Base-by-base conservation (phyloP, 2,113 vertebrate genomes). In the Varanus salvator region DNA sequence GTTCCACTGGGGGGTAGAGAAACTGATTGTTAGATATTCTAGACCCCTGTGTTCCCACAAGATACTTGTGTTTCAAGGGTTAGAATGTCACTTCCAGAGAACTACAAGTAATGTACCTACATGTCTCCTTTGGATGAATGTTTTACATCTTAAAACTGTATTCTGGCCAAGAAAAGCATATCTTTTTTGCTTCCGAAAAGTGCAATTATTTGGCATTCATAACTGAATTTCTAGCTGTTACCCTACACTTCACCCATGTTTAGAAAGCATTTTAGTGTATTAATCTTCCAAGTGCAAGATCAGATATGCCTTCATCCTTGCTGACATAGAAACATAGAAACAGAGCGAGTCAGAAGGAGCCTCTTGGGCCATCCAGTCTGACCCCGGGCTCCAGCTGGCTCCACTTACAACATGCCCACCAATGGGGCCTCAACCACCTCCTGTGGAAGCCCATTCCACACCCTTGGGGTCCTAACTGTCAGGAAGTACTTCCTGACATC, bases 141-240 rank as follows among this genome's bases (percentile, higher is more conserved):
- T 89, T 89, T 89, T 76, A 60, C 54, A 76, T 89, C 17, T 75
- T 84, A 66, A 89, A n/a, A 75, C 57, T 66, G 87, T 76, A 74
- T 71, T 66, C 34, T 84, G 68, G 80, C 80, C 87, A 84, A 89
- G 69, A 84, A 89, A 89, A 89, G 19, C 54, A 66, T 34, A 54
- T 50, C 44, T n/a, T 66, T 84, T 50, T 66, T 34, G 69, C 71
- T 83, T 64, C 71, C 66, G 81, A 89, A 89, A 77, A 83, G 52
- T 84, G 6, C n/a, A 66, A 72, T 88, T 81, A 21, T 80, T 88
- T 88, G 87, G 12, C 77, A 71, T 57, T 80, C 50, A 38, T 57
- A 88, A 57, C 31, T 81, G 77, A 27, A 52, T 71, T 87, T 88
- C 66, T 50, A 82, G 60, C 66, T 72, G 50, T 29, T 78, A 80